Evolutionary conservation across 1,140 invertebrate genomes (phyloP).

Genomic region (Calliphora vicina): DNA sequence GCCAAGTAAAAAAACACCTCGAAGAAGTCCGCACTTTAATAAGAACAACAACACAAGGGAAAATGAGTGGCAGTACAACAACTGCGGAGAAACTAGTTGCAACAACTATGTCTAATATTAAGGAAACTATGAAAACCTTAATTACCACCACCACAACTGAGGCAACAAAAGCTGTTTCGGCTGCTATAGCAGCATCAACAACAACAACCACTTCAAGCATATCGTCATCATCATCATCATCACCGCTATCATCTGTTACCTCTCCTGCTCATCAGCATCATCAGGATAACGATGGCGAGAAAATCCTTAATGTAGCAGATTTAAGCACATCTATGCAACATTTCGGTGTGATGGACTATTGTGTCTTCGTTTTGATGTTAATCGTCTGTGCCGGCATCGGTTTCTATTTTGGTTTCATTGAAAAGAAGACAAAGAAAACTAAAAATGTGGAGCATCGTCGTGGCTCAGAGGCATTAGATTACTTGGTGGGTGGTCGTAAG

Average conservation of each 20-base stretch:
- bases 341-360: constrained; percentile 74
- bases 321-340: constrained; percentile 67
- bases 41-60: not conserved
- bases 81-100: constrained; percentile 52
- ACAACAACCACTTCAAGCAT: not conserved
- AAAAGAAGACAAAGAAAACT: constrained; percentile 49
- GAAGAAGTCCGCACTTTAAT: not conserved
- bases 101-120: constrained; percentile 41
- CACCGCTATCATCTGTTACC: not conserved
- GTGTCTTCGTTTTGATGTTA: constrained; percentile 76
- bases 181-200: constrained; percentile 27
- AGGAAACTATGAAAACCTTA: constrained; percentile 52
- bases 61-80: not conserved
- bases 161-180: not conserved
- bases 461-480: constrained; percentile 68
- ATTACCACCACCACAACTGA: constrained; percentile 51
- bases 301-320: constrained; percentile 62
- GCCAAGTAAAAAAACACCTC: not conserved
- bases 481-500: constrained; percentile 83
- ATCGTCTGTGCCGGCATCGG: constrained; percentile 73
- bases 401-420: constrained; percentile 76
- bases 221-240: not conserved
- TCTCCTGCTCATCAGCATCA: not conserved
- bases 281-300: constrained; percentile 7
- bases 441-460: constrained; percentile 64